These are phyloP conservation scores for Cuculus canorus DNA, from an alignment of 2,797 vertebrate species.

Conservation along the genomic window DNA sequence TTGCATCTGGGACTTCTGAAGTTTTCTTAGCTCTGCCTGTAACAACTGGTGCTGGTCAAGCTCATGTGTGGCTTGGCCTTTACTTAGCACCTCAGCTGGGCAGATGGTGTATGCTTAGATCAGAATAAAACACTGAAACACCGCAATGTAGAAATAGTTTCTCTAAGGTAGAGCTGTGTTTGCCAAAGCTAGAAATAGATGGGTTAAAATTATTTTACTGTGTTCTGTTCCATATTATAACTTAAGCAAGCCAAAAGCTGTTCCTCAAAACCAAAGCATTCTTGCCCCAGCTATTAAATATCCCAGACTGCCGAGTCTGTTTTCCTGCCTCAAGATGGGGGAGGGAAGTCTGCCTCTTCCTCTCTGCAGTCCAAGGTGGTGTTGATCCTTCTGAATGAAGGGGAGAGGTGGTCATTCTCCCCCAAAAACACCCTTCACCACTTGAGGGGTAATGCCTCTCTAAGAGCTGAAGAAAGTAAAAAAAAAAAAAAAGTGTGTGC, in stretches of 20 bases:
- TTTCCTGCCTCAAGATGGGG: conserved; percentile 41
- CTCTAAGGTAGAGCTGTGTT: not conserved
- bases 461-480: not conserved
- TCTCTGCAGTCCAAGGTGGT: not conserved
- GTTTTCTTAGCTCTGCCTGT: not conserved
- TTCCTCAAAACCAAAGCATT: conserved; percentile 60
- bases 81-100: not conserved
- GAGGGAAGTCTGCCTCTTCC: not conserved
- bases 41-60: not conserved
- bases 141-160: not conserved
- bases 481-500: not conserved
- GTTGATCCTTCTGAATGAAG: not conserved
- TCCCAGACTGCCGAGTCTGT: conserved; percentile 32
- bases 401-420: not conserved
- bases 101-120: not conserved
- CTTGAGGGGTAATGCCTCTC: not conserved
- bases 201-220: conserved; percentile 29
- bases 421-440: not conserved
- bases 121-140: not conserved
- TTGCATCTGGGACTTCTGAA: not conserved
- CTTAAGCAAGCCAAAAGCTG: conserved; percentile 48
- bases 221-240: conserved; percentile 57
- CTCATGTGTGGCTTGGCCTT: not conserved
- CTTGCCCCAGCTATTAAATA: conserved; percentile 54
- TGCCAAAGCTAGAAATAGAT: conserved; percentile 57